Conservation (phyloP, 2,113 vertebrate genomes). For the Ranitomeya imitator region DNA sequence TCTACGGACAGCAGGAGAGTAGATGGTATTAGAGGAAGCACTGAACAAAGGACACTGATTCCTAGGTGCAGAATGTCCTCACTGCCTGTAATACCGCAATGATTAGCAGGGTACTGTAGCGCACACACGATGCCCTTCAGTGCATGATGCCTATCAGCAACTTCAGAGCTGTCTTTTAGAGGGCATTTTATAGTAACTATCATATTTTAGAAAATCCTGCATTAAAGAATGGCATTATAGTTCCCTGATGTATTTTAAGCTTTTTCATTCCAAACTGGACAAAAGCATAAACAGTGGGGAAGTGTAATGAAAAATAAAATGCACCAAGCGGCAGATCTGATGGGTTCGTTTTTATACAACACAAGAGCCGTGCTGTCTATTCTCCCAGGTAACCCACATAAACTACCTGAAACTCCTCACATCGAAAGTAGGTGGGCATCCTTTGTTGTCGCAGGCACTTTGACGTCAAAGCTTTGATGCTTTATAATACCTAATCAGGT, state of each 20-base stretch:
- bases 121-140: background rate
- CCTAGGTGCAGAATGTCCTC: background rate
- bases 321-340: background rate
- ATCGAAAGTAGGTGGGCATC: too few relatives aligned
- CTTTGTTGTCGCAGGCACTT: too few relatives aligned
- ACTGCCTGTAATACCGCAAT: constrained; percentile 14
- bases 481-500: too few relatives aligned
- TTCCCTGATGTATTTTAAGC: background rate
- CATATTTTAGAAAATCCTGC: background rate
- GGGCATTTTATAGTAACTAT: background rate
- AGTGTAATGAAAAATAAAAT: background rate
- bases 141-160: background rate
- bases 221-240: background rate
- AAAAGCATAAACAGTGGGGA: background rate
- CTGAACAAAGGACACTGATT: background rate
- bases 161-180: background rate
- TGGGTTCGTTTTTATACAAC: background rate
- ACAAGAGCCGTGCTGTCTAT: background rate
- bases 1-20: background rate
- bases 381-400: background rate
- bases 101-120: constrained; percentile 15
- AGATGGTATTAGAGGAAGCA: background rate
- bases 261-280: background rate
- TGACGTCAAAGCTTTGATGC: too few relatives aligned
- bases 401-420: too few relatives aligned